phyloP scores from a whole-genome alignment of 2,113 vertebrate genomes.

The Burhinus oedicnemus region DNA sequence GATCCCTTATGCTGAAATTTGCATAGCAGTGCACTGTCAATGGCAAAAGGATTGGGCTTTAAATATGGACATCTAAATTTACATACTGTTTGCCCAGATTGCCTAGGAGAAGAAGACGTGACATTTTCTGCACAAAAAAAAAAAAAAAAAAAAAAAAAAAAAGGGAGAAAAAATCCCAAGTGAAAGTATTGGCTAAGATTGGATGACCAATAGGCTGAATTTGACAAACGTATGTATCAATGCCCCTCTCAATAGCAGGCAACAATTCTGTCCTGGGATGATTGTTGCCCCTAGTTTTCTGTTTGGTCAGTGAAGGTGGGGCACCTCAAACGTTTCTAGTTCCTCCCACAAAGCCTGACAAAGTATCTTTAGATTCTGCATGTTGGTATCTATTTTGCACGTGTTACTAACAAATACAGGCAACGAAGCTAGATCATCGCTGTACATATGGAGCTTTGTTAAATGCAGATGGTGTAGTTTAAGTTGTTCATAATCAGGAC shows the following conservation, averaged over 20 bases:
- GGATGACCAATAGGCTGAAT: neutral
- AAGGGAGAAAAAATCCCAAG: no score
- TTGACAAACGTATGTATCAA: neutral
- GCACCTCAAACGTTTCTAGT: neutral
- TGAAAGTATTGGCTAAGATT: neutral
- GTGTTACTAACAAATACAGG: neutral
- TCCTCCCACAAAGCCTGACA: neutral
- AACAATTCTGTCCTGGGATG: neutral
- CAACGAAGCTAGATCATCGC: neutral
- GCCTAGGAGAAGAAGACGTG: neutral
- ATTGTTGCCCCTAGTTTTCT: neutral
- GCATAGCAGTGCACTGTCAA: neutral
- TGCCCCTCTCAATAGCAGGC: neutral
- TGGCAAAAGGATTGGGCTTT: neutral
- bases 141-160: rapidly evolving
- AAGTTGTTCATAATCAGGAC: slow-evolving; percentile 48
- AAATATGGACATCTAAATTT: slow-evolving; percentile 7
- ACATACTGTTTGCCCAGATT: neutral
- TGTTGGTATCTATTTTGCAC: neutral
- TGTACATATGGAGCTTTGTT: slow-evolving; percentile 34
- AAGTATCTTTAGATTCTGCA: neutral
- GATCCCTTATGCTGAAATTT: neutral
- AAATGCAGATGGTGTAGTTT: slow-evolving; percentile 45
- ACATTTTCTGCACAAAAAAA: neutral
- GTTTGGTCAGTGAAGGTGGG: neutral